A percentile compares a stretch with the other conserved stretches of the same genome.
phyloP scores from a whole-genome alignment of 2,113 vertebrate genomes.

The Lophius piscatorius region DNA sequence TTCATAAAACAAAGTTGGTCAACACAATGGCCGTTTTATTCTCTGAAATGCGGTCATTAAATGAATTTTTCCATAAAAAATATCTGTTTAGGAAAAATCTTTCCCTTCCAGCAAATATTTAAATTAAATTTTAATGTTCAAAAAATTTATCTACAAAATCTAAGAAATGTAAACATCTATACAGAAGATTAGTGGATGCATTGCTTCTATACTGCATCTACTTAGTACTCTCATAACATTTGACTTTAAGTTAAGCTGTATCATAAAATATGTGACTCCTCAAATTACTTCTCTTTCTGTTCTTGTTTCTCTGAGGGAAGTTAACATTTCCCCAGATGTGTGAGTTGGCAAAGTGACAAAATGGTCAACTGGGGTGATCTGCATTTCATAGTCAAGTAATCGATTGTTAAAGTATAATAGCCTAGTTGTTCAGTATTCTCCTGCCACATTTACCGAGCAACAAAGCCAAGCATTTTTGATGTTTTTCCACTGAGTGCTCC shows the following conservation, averaged over 20 bases:
- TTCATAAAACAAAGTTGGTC: no score
- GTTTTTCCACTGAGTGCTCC: neutral
- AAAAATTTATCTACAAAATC: no score
- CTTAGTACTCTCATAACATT: neutral
- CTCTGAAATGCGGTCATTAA: no score
- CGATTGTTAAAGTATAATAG: constrained; percentile 10
- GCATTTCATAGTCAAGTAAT: constrained; percentile 15
- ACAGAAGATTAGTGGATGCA: no score
- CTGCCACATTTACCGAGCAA: constrained; percentile 39
- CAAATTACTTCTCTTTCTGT: neutral
- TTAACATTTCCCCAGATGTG: neutral
- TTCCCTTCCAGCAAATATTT: no score
- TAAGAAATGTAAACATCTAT: no score
- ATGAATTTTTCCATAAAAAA: neutral
- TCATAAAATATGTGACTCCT: neutral
- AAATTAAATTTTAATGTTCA: no score
- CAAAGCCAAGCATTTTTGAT: constrained; percentile 17
- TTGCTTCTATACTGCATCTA: no score
- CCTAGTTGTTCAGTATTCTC: constrained; percentile 5
- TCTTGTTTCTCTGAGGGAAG: neutral
- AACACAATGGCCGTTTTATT: no score
- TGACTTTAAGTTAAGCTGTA: neutral
- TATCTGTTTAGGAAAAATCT: no score
- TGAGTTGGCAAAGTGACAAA: neutral
- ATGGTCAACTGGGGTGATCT: neutral